Conservation (phyloP, 2,888 invertebrate species). For the Rutpela maculata region DNA sequence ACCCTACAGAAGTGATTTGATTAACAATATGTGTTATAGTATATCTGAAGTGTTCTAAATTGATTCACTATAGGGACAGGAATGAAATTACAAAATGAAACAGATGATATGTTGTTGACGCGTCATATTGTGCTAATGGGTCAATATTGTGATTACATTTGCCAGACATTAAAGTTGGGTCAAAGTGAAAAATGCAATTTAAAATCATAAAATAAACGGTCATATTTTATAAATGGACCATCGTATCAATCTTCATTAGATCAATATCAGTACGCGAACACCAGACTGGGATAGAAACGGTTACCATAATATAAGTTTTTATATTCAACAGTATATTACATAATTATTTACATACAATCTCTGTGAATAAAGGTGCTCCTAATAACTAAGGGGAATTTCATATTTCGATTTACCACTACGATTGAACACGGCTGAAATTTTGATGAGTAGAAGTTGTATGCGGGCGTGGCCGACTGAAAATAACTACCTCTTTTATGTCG, state of each 20-base stretch:
- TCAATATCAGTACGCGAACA: background rate
- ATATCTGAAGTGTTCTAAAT: constrained; percentile 60
- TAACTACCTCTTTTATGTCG: too few relatives aligned
- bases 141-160: constrained; percentile 52
- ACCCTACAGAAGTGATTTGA: constrained; percentile 66
- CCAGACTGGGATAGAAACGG: background rate
- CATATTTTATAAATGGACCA: constrained; percentile 19
- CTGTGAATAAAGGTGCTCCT: too few relatives aligned
- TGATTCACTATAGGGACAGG: constrained; percentile 54
- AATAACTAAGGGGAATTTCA: too few relatives aligned
- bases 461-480: too few relatives aligned
- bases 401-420: too few relatives aligned
- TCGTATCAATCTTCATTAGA: constrained; percentile 23
- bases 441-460: too few relatives aligned
- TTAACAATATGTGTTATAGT: constrained; percentile 70
- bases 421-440: too few relatives aligned
- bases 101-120: constrained; percentile 52
- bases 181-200: constrained; percentile 47
- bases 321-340: background rate
- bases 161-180: constrained; percentile 49
- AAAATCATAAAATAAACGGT: constrained; percentile 10
- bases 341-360: too few relatives aligned
- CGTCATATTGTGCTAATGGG: constrained; percentile 55
- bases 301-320: background rate
- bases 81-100: constrained; percentile 54